These are phyloP conservation scores for Petromus typicus DNA, from an alignment of 2,113 vertebrate genomes.

Conservation along the genomic window DNA sequence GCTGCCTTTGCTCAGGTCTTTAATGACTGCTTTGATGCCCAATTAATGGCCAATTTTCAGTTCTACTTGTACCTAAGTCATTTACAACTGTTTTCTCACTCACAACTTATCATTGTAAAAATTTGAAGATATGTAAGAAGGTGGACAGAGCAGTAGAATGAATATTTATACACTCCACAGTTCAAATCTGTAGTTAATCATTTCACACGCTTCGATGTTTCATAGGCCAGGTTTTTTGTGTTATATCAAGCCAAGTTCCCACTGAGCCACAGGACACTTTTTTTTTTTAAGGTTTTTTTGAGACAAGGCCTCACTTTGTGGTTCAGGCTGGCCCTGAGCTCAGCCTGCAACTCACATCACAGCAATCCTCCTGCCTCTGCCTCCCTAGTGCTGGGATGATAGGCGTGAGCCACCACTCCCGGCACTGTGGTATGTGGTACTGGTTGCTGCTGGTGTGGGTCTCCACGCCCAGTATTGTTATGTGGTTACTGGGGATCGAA, in stretches of 20 bases:
- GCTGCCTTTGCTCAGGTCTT: background rate
- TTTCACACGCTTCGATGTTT: background rate
- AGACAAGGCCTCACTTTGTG: too few relatives aligned
- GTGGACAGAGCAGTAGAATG: too few relatives aligned
- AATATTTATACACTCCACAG: background rate
- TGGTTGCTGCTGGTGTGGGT: too few relatives aligned
- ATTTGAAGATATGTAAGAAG: background rate
- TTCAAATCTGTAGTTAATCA: background rate
- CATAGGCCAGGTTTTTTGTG: background rate
- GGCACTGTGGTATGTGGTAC: too few relatives aligned
- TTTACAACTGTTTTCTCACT: background rate
- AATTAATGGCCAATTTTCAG: background rate
- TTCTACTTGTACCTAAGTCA: background rate
- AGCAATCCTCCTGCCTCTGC: too few relatives aligned
- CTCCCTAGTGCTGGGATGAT: too few relatives aligned
- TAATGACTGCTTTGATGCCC: background rate
- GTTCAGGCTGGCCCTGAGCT: too few relatives aligned
- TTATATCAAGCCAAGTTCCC: background rate
- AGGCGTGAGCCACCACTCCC: too few relatives aligned
- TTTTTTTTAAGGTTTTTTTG: too few relatives aligned
- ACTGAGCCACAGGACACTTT: background rate
- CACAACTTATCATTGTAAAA: background rate
- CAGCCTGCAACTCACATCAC: too few relatives aligned
- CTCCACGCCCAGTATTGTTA: too few relatives aligned
- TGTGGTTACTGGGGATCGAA: too few relatives aligned